Evolutionary conservation across 1,140 invertebrate species (phyloP).

Genomic region (Drosophila neocordata): DNA sequence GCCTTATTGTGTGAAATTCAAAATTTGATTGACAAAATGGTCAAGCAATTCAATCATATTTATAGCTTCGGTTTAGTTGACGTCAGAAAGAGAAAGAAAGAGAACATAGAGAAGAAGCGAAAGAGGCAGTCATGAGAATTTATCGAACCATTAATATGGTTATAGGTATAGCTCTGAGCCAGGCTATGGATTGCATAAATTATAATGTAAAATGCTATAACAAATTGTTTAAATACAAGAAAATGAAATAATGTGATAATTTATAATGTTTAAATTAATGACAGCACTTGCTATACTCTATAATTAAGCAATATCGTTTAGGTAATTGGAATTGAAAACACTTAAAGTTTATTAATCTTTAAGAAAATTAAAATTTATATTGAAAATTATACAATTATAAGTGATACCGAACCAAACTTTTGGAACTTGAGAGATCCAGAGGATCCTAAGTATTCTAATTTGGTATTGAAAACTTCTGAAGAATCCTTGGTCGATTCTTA

Average conservation of each 20-base stretch:
- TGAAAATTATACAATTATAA: too few relatives aligned
- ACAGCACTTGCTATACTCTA: slow-evolving; percentile 37
- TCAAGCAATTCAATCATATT: slow-evolving; percentile 70
- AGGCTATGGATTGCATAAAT: slow-evolving; percentile 66
- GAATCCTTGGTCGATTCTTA: too few relatives aligned
- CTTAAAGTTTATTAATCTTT: too few relatives aligned
- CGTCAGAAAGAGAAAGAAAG: slow-evolving; percentile 22
- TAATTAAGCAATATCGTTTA: not conserved
- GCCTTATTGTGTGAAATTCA: slow-evolving; percentile 44
- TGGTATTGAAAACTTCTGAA: too few relatives aligned
- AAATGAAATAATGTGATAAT: slow-evolving; percentile 30
- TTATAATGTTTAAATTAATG: not conserved
- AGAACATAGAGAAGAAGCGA: slow-evolving; percentile 50
- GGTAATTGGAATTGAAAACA: too few relatives aligned
- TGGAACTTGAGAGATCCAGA: too few relatives aligned
- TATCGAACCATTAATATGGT: slow-evolving; percentile 64
- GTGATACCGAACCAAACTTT: too few relatives aligned
- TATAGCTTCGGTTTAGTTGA: slow-evolving; percentile 59
- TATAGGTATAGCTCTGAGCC: slow-evolving; percentile 31
- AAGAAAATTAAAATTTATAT: too few relatives aligned
- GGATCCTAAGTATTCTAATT: too few relatives aligned
- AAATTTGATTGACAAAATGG: slow-evolving; percentile 64
- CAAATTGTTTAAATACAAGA: slow-evolving; percentile 56
- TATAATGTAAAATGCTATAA: slow-evolving; percentile 74
- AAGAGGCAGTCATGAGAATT: slow-evolving; percentile 37